Percentiles rank a stretch among this genome's conserved stretches.
phyloP scores from a whole-genome alignment of 2,113 vertebrate genomes.

The Sisor rabdophorus region DNA sequence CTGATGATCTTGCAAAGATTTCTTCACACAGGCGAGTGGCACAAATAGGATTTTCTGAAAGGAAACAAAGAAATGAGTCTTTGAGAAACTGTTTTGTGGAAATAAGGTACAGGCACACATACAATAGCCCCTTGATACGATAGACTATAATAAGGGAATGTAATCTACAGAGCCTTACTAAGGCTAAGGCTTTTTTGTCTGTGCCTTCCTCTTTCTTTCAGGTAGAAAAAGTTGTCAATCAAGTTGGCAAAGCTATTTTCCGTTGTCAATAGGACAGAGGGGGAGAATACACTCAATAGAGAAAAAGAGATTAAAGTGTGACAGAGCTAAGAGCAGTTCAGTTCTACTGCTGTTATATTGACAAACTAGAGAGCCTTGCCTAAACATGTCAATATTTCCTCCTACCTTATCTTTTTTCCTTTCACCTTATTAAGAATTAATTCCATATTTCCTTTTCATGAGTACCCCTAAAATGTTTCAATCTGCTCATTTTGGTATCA shows the following conservation, averaged over 20 bases:
- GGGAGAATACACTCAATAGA: constrained; percentile 69
- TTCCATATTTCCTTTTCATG: background rate
- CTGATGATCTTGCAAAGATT: constrained; percentile 35
- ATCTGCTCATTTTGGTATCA: background rate
- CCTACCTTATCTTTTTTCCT: constrained; percentile 12
- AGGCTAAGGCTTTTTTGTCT: constrained; percentile 38
- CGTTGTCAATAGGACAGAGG: constrained; percentile 70
- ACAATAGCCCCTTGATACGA: constrained; percentile 42
- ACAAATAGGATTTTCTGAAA: constrained; percentile 41
- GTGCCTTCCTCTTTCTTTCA: constrained; percentile 63
- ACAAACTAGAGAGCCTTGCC: constrained; percentile 47
- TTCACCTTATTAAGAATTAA: background rate
- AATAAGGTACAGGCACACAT: constrained; percentile 35
- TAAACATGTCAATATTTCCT: constrained; percentile 16
- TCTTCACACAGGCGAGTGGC: constrained; percentile 28
- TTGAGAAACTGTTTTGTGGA: constrained; percentile 30
- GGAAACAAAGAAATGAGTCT: constrained; percentile 31
- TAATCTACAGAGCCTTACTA: constrained; percentile 48
- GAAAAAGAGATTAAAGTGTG: constrained; percentile 71
- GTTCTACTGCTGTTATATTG: constrained; percentile 63
- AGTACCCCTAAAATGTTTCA: background rate
- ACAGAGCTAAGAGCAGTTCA: constrained; percentile 63
- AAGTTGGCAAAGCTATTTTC: constrained; percentile 73
- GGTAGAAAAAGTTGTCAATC: constrained; percentile 77
- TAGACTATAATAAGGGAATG: constrained; percentile 28